These are phyloP conservation scores for Cryptus armator DNA, from an alignment of 2,888 invertebrate genomes.

Conservation along the genomic window DNA sequence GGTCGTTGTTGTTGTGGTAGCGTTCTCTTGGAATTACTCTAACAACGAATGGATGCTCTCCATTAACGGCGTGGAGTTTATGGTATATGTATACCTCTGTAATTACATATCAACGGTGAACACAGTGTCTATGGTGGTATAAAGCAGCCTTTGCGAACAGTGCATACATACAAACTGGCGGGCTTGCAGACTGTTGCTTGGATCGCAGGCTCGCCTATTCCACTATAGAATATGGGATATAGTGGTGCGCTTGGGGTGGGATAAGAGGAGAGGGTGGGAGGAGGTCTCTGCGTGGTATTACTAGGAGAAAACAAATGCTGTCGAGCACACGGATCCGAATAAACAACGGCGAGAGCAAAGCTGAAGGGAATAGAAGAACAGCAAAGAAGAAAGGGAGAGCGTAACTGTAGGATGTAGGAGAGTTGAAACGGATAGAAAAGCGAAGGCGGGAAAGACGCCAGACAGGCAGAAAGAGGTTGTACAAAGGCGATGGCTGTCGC, in stretches of 20 bases:
- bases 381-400: conserved; percentile 9
- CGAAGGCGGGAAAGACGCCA: conserved; percentile 13
- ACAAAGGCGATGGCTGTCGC: conserved; percentile 62
- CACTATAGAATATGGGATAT: conserved; percentile 4
- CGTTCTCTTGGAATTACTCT: too few relatives aligned
- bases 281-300: conserved; percentile 16
- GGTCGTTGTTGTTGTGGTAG: too few relatives aligned
- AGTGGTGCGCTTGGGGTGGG: conserved; percentile 7
- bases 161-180: conserved; percentile 18
- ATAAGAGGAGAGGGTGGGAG: conserved; percentile 3
- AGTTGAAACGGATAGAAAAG: conserved; percentile 7
- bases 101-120: background rate
- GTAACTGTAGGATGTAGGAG: conserved; percentile 21
- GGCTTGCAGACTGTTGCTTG: conserved; percentile 23
- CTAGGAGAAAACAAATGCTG: conserved; percentile 72
- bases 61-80: background rate
- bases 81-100: background rate
- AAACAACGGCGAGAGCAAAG: conserved; percentile 72
- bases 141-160: background rate
- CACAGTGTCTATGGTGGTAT: background rate
- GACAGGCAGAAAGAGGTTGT: conserved; percentile 30
- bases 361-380: conserved; percentile 5
- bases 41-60: background rate
- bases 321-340: conserved; percentile 73
- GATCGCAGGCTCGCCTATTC: conserved; percentile 47